Evolutionary conservation across 2,113 vertebrate species (phyloP).

Genomic region (Catharus bicknelli): DNA sequence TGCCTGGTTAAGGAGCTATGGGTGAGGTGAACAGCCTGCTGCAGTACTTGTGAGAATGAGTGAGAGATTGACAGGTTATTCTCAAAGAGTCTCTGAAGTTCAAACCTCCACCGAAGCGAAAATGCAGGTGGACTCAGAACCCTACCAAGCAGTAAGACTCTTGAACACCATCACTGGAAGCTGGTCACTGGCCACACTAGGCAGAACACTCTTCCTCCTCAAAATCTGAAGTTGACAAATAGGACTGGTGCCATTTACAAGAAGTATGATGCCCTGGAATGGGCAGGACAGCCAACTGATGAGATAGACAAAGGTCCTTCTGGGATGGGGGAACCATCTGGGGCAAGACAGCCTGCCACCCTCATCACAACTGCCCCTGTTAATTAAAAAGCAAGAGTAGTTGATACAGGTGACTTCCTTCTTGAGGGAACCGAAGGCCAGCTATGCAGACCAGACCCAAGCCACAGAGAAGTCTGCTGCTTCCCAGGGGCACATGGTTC

Average conservation of each 20-base stretch:
- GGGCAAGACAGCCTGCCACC: not conserved
- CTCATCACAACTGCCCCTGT: fast-evolving
- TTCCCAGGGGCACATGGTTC: fast-evolving
- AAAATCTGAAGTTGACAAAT: fast-evolving
- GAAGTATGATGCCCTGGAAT: not conserved
- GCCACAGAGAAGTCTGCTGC: not conserved
- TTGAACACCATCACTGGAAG: not conserved
- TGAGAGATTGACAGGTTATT: not conserved
- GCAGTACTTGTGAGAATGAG: not conserved
- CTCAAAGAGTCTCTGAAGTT: not conserved
- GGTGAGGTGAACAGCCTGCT: not conserved
- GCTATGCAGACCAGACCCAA: not conserved
- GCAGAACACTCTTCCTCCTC: not conserved
- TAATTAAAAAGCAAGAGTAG: not conserved
- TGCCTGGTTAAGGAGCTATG: fast-evolving
- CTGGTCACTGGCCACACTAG: not conserved
- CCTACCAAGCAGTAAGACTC: not conserved
- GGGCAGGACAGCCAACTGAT: not conserved
- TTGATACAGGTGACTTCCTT: not conserved
- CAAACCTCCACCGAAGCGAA: not conserved
- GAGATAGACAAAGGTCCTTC: not conserved
- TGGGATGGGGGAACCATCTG: not conserved
- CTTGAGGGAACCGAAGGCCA: fast-evolving
- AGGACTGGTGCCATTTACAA: not conserved
- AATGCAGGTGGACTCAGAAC: not conserved